These are phyloP conservation scores for Zeugodacus cucurbitae DNA, from an alignment of 1,140 invertebrate genomes.

Conservation along the genomic window DNA sequence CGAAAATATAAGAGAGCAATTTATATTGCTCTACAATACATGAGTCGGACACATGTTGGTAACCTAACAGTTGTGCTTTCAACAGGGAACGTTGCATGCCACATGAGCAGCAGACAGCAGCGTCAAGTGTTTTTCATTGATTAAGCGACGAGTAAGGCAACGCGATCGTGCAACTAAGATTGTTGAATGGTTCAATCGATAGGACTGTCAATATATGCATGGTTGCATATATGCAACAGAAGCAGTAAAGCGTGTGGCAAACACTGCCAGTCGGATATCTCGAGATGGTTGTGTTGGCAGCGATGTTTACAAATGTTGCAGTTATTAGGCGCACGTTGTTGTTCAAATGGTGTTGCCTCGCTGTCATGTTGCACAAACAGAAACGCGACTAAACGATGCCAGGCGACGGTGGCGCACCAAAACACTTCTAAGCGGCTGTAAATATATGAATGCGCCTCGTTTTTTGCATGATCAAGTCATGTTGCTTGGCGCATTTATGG, in stretches of 20 bases:
- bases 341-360: too few species aligned
- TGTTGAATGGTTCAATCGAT: background rate
- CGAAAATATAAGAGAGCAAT: too few species aligned
- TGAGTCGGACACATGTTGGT: background rate
- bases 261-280: background rate
- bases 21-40: too few species aligned
- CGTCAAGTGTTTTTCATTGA: constrained; percentile 34
- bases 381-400: background rate
- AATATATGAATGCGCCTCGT: background rate
- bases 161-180: background rate
- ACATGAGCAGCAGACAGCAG: background rate
- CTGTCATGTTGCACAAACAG: constrained; percentile 18
- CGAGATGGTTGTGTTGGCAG: background rate
- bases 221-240: background rate
- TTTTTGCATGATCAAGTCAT: background rate
- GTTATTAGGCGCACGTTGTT: background rate
- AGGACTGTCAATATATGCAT: background rate
- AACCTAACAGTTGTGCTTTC: constrained; percentile 10
- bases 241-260: background rate
- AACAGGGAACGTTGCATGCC: background rate
- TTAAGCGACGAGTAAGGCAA: background rate
- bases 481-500: background rate
- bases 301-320: constrained; percentile 22
- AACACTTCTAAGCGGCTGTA: background rate
- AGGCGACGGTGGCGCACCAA: background rate